Conservation (phyloP, 2,797 vertebrate genomes). For the Numenius phaeopus region DNA sequence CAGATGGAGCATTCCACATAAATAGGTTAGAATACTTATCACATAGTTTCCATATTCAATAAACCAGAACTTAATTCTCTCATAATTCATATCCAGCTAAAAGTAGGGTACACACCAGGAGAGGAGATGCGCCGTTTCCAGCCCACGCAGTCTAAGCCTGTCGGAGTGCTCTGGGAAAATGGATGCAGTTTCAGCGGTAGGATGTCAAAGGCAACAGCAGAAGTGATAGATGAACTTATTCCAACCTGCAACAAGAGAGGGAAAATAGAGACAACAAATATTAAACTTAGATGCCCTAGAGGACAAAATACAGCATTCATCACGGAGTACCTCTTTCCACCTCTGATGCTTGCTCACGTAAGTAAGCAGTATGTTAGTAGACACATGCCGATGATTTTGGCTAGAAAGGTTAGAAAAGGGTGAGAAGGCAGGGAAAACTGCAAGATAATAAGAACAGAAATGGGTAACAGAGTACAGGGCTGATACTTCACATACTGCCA, state of each 20-base stretch:
- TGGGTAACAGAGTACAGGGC: not conserved
- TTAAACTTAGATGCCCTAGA: not conserved
- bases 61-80: not conserved
- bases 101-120: constrained; percentile 78
- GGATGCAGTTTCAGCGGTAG: constrained; percentile 80
- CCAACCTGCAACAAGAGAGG: constrained; percentile 72
- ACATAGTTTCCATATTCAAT: not conserved
- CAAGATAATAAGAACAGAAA: not conserved
- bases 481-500: not conserved
- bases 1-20: not conserved
- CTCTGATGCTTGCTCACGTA: not conserved
- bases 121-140: constrained; percentile 77
- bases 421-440: not conserved
- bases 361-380: not conserved
- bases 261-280: not conserved
- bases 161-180: constrained; percentile 89
- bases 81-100: not conserved
- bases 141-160: constrained; percentile 85
- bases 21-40: not conserved
- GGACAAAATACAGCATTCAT: not conserved
- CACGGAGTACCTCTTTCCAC: not conserved
- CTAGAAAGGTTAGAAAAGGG: not conserved
- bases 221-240: constrained; percentile 52
- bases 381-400: not conserved
- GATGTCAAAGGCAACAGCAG: constrained; percentile 71